Evolutionary conservation across 1,140 invertebrate species (phyloP).

Genomic region (Grapholita molesta): DNA sequence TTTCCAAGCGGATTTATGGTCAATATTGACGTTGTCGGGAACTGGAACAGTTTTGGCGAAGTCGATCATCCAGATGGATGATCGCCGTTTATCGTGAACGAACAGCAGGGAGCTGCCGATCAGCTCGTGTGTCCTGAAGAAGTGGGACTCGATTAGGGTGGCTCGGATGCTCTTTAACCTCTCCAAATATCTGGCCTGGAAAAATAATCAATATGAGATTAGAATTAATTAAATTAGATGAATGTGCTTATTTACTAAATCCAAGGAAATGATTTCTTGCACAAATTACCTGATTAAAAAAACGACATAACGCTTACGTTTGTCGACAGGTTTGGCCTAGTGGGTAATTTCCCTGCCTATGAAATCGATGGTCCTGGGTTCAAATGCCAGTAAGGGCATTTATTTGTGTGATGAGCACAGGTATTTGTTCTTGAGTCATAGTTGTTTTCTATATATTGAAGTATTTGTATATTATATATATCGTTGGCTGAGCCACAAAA

Average conservation of each 20-base stretch:
- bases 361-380: no score
- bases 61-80: slow-evolving; percentile 98
- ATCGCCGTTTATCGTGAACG: slow-evolving; percentile 93
- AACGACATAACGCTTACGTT: no score
- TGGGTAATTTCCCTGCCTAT: no score
- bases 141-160: slow-evolving; percentile 89
- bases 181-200: slow-evolving; percentile 90
- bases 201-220: no score
- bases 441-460: no score
- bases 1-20: slow-evolving; percentile 92
- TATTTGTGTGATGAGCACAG: no score
- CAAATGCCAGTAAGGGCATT: no score
- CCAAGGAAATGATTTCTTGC: slow-evolving; percentile 17
- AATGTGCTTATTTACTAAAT: neutral
- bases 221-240: neutral
- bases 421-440: no score
- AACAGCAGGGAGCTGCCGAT: slow-evolving; percentile 98
- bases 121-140: slow-evolving; percentile 95
- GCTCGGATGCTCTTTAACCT: slow-evolving; percentile 90
- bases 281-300: no score
- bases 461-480: no score
- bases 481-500: no score
- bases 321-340: no score
- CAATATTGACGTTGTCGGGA: slow-evolving; percentile 85
- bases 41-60: slow-evolving; percentile 97